Conservation (phyloP, 1,140 invertebrate species). For the Drosophila nigromelanica region DNA sequence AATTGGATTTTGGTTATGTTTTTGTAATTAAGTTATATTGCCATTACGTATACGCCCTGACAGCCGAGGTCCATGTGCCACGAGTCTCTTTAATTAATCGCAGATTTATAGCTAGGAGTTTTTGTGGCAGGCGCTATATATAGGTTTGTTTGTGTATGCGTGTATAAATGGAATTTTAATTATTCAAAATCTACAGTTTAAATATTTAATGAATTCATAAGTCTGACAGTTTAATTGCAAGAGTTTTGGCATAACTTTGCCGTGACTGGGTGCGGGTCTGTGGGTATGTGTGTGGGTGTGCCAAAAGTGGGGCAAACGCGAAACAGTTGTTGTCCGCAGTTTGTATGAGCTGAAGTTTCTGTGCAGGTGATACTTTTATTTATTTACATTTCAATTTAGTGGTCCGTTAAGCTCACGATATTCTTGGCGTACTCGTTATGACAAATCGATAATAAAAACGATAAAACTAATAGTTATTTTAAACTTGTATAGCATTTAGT, state of each 20-base stretch:
- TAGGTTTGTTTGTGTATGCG: conserved; percentile 17
- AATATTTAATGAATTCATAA: conserved; percentile 82
- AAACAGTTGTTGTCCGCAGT: neutral
- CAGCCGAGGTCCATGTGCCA: conserved; percentile 1
- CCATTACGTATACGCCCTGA: conserved; percentile 65
- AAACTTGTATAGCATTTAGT: neutral
- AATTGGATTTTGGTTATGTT: conserved; percentile 75
- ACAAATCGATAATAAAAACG: conserved; percentile 10
- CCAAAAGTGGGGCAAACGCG: conserved; percentile 15
- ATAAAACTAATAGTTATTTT: neutral
- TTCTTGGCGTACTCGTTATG: neutral
- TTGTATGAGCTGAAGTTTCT: neutral
- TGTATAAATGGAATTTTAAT: conserved; percentile 79
- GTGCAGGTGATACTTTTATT: conserved; percentile 40
- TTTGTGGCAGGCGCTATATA: conserved; percentile 1
- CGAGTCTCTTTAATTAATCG: conserved; percentile 73
- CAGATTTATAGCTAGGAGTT: conserved; percentile 75
- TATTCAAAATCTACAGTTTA: conserved; percentile 81
- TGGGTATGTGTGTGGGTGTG: neutral
- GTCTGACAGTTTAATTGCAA: conserved; percentile 80
- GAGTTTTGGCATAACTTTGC: conserved; percentile 70
- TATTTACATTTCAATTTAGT: conserved; percentile 46
- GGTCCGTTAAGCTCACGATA: conserved; percentile 6
- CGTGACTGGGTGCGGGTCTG: conserved; percentile 2
- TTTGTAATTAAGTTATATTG: conserved; percentile 79